Percentiles rank a stretch among this genome's conserved stretches.
Evolutionary conservation across 2,113 vertebrate species (phyloP).

Genomic region (Ceyx melanurus): DNA sequence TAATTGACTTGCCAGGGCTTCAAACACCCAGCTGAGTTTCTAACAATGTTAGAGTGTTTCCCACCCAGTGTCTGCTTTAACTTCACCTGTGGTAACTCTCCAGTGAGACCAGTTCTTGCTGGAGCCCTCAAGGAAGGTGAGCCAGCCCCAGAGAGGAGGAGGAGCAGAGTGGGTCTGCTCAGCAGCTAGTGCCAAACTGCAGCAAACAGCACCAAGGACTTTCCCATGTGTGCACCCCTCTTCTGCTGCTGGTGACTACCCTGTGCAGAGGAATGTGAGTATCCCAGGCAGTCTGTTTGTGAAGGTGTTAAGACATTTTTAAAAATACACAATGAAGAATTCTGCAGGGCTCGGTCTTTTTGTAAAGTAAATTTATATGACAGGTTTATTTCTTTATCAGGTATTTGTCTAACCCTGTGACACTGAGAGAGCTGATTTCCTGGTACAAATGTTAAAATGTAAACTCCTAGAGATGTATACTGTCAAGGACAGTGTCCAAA

Average conservation of each 20-base stretch:
- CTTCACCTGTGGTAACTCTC: not conserved
- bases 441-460: conserved; percentile 22
- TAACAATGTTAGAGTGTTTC: accelerated
- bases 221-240: not conserved
- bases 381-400: conserved; percentile 53
- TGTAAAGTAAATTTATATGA: conserved; percentile 48
- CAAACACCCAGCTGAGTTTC: not conserved
- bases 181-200: not conserved
- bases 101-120: accelerated
- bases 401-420: conserved; percentile 70
- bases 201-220: not conserved
- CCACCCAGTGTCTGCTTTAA: not conserved
- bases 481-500: not conserved
- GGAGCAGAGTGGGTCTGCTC: not conserved
- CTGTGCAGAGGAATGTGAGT: not conserved
- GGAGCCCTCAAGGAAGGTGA: not conserved
- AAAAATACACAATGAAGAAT: not conserved
- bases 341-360: not conserved
- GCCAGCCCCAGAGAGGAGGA: not conserved
- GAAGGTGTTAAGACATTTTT: not conserved
- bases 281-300: not conserved
- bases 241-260: not conserved
- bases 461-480: not conserved
- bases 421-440: conserved; percentile 35
- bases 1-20: not conserved